Evolutionary conservation across 2,888 invertebrate species (phyloP).

Genomic region (Herminia tarsipennalis): DNA sequence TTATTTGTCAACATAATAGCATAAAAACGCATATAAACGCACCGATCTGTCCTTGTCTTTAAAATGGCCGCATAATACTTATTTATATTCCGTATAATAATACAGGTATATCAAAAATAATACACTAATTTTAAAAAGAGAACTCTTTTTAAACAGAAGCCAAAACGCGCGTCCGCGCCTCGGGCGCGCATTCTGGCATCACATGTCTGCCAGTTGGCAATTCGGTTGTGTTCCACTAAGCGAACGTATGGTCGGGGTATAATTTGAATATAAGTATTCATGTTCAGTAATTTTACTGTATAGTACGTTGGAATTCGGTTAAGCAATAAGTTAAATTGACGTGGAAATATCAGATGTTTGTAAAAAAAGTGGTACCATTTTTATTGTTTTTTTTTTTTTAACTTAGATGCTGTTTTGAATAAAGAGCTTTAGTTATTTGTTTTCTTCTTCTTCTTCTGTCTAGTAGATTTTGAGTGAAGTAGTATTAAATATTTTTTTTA

Average conservation of each 20-base stretch:
- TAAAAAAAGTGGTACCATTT: too few relatives aligned
- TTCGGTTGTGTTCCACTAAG: slow-evolving; percentile 37
- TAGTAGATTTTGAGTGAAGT: too few relatives aligned
- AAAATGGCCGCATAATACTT: neutral
- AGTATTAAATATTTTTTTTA: too few relatives aligned
- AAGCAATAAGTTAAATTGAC: too few relatives aligned
- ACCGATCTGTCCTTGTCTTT: neutral
- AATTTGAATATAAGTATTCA: slow-evolving; percentile 1
- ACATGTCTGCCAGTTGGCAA: slow-evolving; percentile 53
- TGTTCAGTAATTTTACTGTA: neutral
- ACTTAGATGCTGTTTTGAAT: too few relatives aligned
- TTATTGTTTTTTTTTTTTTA: too few relatives aligned
- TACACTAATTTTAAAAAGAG: slow-evolving; percentile 70
- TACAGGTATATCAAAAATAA: slow-evolving; percentile 49
- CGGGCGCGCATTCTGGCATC: slow-evolving; percentile 64
- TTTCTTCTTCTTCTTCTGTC: too few relatives aligned
- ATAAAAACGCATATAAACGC: slow-evolving; percentile 15
- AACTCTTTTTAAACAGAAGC: slow-evolving; percentile 77
- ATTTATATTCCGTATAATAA: slow-evolving; percentile 15
- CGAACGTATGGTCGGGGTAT: slow-evolving; percentile 6
- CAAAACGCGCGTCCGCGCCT: slow-evolving; percentile 76
- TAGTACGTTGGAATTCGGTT: too few relatives aligned
- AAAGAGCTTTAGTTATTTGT: too few relatives aligned
- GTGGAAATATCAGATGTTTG: too few relatives aligned
- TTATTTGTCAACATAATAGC: too few relatives aligned